Evolutionary conservation across 2,888 invertebrate genomes (phyloP), one percentile per base, ranked within the genome.

Genomic region (Seira sanloemensis): DNA sequence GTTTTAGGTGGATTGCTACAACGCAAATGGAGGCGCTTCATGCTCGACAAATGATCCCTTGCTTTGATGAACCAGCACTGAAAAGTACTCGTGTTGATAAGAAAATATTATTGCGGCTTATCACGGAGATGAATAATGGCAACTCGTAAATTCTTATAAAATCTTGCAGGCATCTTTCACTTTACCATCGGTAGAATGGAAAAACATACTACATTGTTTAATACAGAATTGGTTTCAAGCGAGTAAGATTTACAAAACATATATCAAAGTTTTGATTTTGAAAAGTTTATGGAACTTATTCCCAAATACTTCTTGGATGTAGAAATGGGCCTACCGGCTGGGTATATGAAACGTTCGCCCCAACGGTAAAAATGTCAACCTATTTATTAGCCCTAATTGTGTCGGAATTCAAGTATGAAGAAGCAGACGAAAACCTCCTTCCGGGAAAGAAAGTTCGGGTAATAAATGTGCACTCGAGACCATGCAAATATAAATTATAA

Each of bases 1-100:
- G n/a, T 78, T 74, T n/a, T 23, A 87, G 87, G 27, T 86, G 84
- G 86, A 9, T 87, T 21, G 86, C 86, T 25, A 86, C 87, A 24
- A 82, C 86, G 7, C 87, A 87, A 84, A 77, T 87, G 81, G 87
- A 87, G 81, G 87, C 87, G n/a, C 23, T 87, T 5, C 78, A 87
- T 82, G 87, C 87, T 5, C 69, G 85, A 9, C 80, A 85, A 79
- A 25, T 87, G 68, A 58, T 87, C 25, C 87, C 87, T 12, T 86
- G 86, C 27, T 87, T 87, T 67, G 87, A 87, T 76, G 87, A 87
- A 16, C 86, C 87, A 9, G 67, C 81, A 2, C 72, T 86, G 5
- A 87, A 87, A 71, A 82, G 81, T 82, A 75, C 12, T 23, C 9
- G 46, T 21, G 25, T 72, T 23, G 37, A 19, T 19, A 50, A 46